Evolutionary conservation across 2,888 invertebrate genomes (phyloP).

Genomic region (Suillia variegata): DNA sequence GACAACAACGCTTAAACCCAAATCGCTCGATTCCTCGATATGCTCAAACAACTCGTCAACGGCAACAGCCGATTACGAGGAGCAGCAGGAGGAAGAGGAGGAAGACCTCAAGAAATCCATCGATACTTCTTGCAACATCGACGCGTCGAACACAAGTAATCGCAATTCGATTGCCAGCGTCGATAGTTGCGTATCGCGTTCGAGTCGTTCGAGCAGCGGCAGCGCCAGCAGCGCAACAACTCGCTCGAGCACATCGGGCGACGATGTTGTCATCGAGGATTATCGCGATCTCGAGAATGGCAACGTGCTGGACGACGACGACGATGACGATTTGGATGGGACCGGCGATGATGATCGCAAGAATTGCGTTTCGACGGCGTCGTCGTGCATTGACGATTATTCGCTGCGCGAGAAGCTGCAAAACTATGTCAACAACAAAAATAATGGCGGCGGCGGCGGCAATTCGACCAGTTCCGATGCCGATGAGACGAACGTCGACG

Average conservation of each 20-base stretch:
- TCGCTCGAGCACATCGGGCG: slow-evolving; percentile 36
- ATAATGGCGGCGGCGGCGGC: slow-evolving; percentile 14
- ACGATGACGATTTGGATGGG: slow-evolving; percentile 37
- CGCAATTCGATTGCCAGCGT: slow-evolving; percentile 59
- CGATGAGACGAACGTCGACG: slow-evolving; percentile 25
- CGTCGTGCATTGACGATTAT: slow-evolving; percentile 57
- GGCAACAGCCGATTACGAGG: slow-evolving; percentile 11
- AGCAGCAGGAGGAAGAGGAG: slow-evolving; percentile 32
- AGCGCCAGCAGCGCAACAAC: slow-evolving; percentile 30
- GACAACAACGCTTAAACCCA: slow-evolving; percentile 10
- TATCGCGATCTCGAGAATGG: slow-evolving; percentile 59
- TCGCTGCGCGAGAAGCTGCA: slow-evolving; percentile 58
- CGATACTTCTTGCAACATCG: slow-evolving; percentile 13
- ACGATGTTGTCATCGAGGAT: slow-evolving; percentile 45
- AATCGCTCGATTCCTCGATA: slow-evolving; percentile 1
- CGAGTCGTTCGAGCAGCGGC: slow-evolving; percentile 43
- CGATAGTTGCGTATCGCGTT: slow-evolving; percentile 55
- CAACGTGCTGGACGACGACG: slow-evolving; percentile 45
- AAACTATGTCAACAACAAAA: slow-evolving; percentile 53
- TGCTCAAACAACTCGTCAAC: slow-evolving; percentile 23
- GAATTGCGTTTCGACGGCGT: slow-evolving; percentile 44
- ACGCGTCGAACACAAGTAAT: slow-evolving; percentile 39
- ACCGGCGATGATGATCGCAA: slow-evolving; percentile 36
- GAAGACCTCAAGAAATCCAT: slow-evolving; percentile 21
- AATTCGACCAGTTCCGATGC: slow-evolving; percentile 24